Base-by-base conservation (phyloP, 2,888 invertebrate genomes). In the Epsilonema sp. region DNA sequence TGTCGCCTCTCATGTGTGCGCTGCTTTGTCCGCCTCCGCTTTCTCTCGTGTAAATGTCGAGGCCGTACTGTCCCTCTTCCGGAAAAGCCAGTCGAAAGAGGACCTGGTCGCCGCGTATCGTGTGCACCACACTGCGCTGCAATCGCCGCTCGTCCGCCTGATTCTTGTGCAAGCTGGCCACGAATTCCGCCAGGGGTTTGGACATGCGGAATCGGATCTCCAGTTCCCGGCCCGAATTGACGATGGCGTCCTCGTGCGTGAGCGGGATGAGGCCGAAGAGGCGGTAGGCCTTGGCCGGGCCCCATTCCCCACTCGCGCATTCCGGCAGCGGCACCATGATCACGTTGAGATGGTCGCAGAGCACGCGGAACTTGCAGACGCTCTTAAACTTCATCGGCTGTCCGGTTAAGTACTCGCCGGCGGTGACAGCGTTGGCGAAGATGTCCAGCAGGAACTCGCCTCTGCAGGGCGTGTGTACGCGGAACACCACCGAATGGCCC, bases 261-360 rank as follows among this genome's bases (percentile, higher is more conserved):
- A 72, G 55, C 1, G 74, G 72, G 11, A 67, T 61, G 24, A 94
- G 75, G 2, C 89, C 89, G 63, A 94, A 94, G 26, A 94, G 77
- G 53, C 92, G 75, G 19, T 84, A 84, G 1, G 72, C 74, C 67
- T 97, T 97, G 40, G 87, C 87, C 3, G 94, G 94, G 2, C 97
- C 94, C 94, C 94, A 97, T 71, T 97, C 94, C 16, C 94, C 94
- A 56, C 87, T 86, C 8, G 94, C 92, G 67, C 94, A 90, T 68
- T 92, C 90, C 0, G 97, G 97, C 52, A 97, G 70, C 0, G 97
- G 94, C 21, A 94, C 71, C 94, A 94, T 97, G 40, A 94, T 90
- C 0, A 92, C 92, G 65, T 85, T 84, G 48, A 94, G 72, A 57
- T 85, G 83, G 53, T 86, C 83, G 65, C 92, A 92, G 56, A 84